A percentile compares a stretch with the other conserved stretches of the same genome.
phyloP scores from a whole-genome alignment of 1,140 invertebrate genomes.

The Cardiocondyla obscurior region DNA sequence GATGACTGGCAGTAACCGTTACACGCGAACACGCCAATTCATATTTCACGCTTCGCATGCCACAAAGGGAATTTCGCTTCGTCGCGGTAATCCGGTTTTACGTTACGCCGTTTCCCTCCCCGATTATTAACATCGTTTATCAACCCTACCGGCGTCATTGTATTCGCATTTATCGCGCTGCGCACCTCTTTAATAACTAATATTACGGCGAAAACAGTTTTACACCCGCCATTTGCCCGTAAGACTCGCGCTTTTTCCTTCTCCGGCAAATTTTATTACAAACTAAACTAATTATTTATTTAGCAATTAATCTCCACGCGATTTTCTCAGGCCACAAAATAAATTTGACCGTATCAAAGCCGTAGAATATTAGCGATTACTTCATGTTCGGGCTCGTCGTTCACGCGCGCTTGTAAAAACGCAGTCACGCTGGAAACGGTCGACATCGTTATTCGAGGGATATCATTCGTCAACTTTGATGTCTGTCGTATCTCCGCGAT shows the following conservation, averaged over 20 bases:
- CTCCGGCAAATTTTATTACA: not conserved
- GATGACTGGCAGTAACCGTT: constrained; percentile 29
- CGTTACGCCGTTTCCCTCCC: not conserved
- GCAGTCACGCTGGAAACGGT: not conserved
- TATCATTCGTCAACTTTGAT: not conserved
- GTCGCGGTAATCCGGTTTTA: constrained; percentile 45
- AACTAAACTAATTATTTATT: not conserved
- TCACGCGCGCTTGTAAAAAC: not conserved
- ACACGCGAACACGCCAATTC: constrained; percentile 39
- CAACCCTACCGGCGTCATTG: constrained; percentile 34
- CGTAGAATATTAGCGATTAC: not conserved
- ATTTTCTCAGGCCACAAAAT: no score
- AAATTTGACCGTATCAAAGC: constrained; percentile 14
- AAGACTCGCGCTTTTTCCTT: not conserved
- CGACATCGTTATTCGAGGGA: not conserved
- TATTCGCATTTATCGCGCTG: constrained; percentile 39
- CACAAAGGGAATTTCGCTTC: constrained; percentile 48
- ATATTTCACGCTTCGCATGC: constrained; percentile 37
- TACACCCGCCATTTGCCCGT: constrained; percentile 16
- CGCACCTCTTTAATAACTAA: constrained; percentile 48
- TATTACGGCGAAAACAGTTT: constrained; percentile 27
- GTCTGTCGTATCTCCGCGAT: not conserved
- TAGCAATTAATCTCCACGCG: not conserved
- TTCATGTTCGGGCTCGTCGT: not conserved
- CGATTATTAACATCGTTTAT: constrained; percentile 58